A percentile compares a stretch with the other conserved stretches of the same genome.
These are phyloP conservation scores for Abramis brama DNA, from an alignment of 2,113 vertebrate genomes.

Conservation along the genomic window DNA sequence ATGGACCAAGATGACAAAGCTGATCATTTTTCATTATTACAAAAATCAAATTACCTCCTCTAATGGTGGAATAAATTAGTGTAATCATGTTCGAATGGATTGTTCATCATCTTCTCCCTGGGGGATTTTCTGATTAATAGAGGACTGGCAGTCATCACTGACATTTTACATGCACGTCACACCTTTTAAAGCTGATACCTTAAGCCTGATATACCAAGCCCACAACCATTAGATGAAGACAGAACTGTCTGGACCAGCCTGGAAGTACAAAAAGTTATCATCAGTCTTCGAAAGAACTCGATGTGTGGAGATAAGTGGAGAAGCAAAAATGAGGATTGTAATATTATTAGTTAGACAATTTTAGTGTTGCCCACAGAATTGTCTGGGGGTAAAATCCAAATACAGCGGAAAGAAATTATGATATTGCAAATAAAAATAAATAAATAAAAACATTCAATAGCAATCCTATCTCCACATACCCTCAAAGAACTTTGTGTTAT, in stretches of 20 bases:
- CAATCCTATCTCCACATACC: too few relatives aligned
- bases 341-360: not conserved
- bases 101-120: slow-evolving; percentile 24
- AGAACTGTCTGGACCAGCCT: not conserved
- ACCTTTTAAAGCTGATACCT: slow-evolving; percentile 32
- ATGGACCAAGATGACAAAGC: slow-evolving; percentile 7
- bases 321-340: not conserved
- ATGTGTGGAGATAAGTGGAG: not conserved
- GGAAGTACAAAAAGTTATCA: not conserved
- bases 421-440: not conserved
- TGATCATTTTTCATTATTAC: slow-evolving; percentile 36
- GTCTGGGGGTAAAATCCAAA: not conserved
- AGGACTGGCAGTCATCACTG: slow-evolving; percentile 18
- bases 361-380: not conserved
- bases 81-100: slow-evolving; percentile 12
- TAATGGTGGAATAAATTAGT: slow-evolving; percentile 47
- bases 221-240: not conserved
- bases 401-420: not conserved
- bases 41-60: slow-evolving; percentile 40
- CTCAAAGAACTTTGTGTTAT: too few relatives aligned
- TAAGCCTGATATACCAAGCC: slow-evolving; percentile 5
- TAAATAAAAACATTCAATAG: not conserved
- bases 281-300: not conserved
- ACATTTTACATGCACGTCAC: slow-evolving; percentile 33
- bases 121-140: slow-evolving; percentile 38